phyloP scores from a whole-genome alignment of 2,888 invertebrate genomes.

The Chloromyia formosa region DNA sequence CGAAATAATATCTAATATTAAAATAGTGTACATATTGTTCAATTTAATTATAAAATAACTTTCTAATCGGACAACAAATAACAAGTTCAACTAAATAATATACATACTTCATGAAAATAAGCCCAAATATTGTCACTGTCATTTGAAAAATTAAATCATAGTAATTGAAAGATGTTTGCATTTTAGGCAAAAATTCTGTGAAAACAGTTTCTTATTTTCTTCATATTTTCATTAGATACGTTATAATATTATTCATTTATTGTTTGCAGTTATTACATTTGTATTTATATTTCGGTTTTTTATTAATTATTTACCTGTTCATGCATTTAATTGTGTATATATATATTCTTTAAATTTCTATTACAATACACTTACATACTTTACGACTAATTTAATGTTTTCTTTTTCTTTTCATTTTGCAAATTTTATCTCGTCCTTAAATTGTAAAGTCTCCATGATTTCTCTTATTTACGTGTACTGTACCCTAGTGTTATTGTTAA shows the following conservation, averaged over 20 bases:
- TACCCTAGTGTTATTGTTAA: no score
- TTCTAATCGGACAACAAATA: conserved; percentile 20
- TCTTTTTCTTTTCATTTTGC: conserved; percentile 26
- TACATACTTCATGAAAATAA: neutral
- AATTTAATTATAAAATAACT: neutral
- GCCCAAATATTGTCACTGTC: neutral
- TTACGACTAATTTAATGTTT: conserved; percentile 39
- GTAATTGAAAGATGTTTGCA: conserved; percentile 37
- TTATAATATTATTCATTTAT: neutral
- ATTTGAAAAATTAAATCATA: conserved; percentile 28
- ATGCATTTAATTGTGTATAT: conserved; percentile 15
- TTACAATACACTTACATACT: conserved; percentile 2
- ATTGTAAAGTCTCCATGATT: no score
- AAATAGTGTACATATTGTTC: no score
- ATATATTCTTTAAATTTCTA: conserved; percentile 47
- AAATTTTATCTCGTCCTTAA: no score
- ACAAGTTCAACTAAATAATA: conserved; percentile 15
- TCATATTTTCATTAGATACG: conserved; percentile 6
- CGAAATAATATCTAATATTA: no score
- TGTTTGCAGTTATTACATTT: conserved; percentile 30
- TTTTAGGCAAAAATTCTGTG: conserved; percentile 51
- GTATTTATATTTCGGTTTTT: conserved; percentile 2
- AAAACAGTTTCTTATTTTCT: conserved; percentile 50
- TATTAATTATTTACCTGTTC: neutral
- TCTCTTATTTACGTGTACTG: no score